phyloP scores from a whole-genome alignment of 1,140 invertebrate species.

The Sminthurides bifidus region DNA sequence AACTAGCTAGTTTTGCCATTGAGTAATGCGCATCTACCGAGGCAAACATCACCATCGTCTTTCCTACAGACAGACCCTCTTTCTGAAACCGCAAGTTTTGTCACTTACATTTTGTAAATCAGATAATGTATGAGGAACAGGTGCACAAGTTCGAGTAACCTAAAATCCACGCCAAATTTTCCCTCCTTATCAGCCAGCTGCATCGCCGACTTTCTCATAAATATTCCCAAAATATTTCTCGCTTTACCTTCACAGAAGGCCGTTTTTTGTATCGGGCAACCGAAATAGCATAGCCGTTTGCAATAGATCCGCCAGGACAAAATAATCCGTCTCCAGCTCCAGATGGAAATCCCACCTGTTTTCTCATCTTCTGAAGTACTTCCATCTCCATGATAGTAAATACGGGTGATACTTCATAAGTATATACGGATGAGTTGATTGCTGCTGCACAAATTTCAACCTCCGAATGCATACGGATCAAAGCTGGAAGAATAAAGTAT shows the following conservation, averaged over 20 bases:
- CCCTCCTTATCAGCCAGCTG: neutral
- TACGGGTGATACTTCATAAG: constrained; percentile 80
- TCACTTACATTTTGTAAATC: no score
- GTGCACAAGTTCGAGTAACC: neutral
- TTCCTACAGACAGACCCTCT: constrained; percentile 52
- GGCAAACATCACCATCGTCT: constrained; percentile 62
- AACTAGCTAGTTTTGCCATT: constrained; percentile 66
- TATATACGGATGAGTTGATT: constrained; percentile 76
- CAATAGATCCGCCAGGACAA: constrained; percentile 86
- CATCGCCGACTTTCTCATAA: no score
- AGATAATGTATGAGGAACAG: neutral
- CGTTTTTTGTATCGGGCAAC: constrained; percentile 64
- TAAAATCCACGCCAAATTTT: neutral
- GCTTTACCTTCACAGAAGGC: constrained; percentile 61
- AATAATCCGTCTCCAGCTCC: constrained; percentile 61
- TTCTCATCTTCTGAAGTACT: constrained; percentile 68
- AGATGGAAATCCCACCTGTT: constrained; percentile 66
- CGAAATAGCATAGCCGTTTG: constrained; percentile 89
- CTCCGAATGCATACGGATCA: constrained; percentile 72
- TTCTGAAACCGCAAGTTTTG: no score
- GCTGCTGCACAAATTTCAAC: constrained; percentile 74
- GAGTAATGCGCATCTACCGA: constrained; percentile 92
- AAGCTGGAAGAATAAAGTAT: constrained; percentile 42
- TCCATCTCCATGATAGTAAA: constrained; percentile 73
- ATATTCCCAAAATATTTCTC: neutral